phyloP scores from a whole-genome alignment of 2,113 vertebrate species.

The Cairina moschata region DNA sequence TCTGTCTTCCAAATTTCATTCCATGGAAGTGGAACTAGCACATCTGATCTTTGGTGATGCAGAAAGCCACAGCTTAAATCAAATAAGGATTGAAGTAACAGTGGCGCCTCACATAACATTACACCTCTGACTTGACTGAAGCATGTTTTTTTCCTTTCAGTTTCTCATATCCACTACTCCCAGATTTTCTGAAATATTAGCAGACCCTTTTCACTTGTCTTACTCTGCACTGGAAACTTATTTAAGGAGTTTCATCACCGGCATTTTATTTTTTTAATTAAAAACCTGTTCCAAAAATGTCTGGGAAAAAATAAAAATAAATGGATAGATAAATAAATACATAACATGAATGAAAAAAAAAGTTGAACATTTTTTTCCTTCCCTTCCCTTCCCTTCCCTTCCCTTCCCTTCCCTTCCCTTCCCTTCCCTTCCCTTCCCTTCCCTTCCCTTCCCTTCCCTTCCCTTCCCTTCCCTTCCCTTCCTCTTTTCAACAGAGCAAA shows the following conservation, averaged over 20 bases:
- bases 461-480: too few species aligned
- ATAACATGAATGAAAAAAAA: neutral
- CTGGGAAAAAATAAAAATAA: neutral
- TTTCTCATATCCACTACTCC: neutral
- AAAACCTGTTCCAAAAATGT: neutral
- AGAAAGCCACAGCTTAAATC: neutral
- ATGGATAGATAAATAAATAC: neutral
- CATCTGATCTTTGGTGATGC: neutral
- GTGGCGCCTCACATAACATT: neutral
- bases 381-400: too few species aligned
- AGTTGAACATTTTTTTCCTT: neutral
- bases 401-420: too few species aligned
- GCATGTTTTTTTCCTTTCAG: neutral
- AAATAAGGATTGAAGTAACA: neutral
- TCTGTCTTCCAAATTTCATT: neutral
- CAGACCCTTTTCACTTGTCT: neutral
- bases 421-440: too few species aligned
- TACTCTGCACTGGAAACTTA: neutral
- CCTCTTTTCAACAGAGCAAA: neutral
- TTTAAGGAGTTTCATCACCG: neutral
- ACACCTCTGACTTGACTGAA: neutral
- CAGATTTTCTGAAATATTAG: neutral
- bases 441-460: too few species aligned
- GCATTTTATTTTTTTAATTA: neutral
- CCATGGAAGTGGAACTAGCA: neutral